Evolutionary conservation across 1,140 invertebrate genomes (phyloP).

Genomic region (Hydropsyche tenuis): DNA sequence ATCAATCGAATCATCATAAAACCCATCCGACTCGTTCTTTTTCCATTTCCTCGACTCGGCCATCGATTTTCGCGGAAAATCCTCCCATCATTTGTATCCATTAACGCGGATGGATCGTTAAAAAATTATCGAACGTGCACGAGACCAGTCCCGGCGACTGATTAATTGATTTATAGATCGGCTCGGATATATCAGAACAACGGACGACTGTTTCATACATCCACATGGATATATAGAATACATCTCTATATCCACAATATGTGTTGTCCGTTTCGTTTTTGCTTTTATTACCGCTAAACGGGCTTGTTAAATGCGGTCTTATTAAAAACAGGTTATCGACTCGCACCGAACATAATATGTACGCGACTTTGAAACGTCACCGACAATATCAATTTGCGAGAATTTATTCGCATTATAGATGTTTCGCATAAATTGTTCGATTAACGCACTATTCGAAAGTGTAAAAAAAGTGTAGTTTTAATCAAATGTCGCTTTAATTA

Average conservation of each 20-base stretch:
- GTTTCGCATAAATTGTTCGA: too few relatives aligned
- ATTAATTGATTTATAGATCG: constrained; percentile 25
- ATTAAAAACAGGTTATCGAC: constrained; percentile 8
- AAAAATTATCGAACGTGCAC: constrained; percentile 17
- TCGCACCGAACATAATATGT: not conserved
- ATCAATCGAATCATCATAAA: too few relatives aligned
- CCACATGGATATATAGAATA: too few relatives aligned
- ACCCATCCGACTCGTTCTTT: too few relatives aligned
- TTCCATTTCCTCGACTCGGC: too few relatives aligned
- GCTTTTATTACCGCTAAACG: constrained; percentile 11
- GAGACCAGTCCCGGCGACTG: not conserved
- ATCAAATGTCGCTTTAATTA: too few relatives aligned
- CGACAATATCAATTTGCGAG: too few relatives aligned
- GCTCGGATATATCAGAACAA: not conserved
- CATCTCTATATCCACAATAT: too few relatives aligned
- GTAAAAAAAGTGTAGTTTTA: too few relatives aligned
- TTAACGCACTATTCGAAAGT: too few relatives aligned
- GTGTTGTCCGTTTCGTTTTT: not conserved
- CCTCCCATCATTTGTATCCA: constrained; percentile 8
- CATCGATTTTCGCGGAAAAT: constrained; percentile 13
- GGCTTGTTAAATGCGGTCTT: constrained; percentile 6
- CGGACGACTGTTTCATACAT: not conserved
- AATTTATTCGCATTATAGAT: too few relatives aligned
- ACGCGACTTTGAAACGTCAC: not conserved
- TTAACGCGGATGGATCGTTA: constrained; percentile 13